Conservation (phyloP, 2,113 vertebrate genomes). For the Phylloscopus trochiloides region DNA sequence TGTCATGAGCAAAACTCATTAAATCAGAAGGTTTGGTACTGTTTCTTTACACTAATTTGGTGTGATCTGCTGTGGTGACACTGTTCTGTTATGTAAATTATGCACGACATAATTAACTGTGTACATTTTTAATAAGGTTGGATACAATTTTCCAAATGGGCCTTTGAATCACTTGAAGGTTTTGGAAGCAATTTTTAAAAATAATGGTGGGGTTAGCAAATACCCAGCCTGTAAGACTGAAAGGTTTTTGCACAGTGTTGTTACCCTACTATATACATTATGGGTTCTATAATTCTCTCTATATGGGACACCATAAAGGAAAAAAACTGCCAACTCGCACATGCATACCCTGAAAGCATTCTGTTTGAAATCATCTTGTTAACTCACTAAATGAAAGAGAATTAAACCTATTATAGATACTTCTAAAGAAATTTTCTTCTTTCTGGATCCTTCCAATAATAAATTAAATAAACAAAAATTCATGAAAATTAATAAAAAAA, state of each 20-base stretch:
- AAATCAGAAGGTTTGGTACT: not conserved
- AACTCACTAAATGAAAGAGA: not conserved
- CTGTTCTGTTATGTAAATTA: not conserved
- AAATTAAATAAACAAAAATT: not conserved
- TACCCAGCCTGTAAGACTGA: not conserved
- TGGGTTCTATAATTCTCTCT: not conserved
- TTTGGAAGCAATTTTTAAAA: not conserved
- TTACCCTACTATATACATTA: not conserved
- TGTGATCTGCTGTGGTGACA: not conserved
- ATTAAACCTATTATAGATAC: not conserved
- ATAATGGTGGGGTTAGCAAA: not conserved
- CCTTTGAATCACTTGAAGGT: not conserved
- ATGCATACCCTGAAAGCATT: not conserved
- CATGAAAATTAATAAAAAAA: not conserved
- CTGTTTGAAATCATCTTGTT: not conserved
- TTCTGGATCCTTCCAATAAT: not conserved
- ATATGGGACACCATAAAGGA: not conserved
- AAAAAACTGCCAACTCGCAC: not conserved
- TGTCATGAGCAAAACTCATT: not conserved
- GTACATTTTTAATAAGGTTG: constrained; percentile 17
- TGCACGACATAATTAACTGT: not conserved
- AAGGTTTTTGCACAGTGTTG: not conserved
- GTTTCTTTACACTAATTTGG: constrained; percentile 10
- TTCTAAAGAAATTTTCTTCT: not conserved
- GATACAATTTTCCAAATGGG: not conserved